Evolutionary conservation across 2,797 vertebrate species (phyloP), one percentile per base, ranked within the genome.

Genomic region (Botia almorhae): DNA sequence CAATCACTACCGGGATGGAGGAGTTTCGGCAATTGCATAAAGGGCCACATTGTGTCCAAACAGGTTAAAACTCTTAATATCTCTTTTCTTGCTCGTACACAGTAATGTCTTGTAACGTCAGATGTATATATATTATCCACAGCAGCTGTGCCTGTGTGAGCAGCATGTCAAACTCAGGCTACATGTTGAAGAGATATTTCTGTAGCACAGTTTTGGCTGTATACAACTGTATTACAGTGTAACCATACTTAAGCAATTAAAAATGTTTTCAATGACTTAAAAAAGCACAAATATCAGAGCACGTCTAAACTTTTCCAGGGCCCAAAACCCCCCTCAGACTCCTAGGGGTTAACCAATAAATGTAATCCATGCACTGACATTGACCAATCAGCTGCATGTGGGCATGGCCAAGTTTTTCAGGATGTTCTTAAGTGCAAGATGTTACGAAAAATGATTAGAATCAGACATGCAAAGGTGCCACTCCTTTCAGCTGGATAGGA

Each of bases 381-480:
- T 74, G 69, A 69, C 81, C 63, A 68, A 50, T 78, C 71, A 70
- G 21, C 56, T 65, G 58, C 17, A n/a, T 58, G 43, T 12, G 23
- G 4, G 7, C 10, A 55, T 69, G 74, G 26, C 23, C 7, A 33
- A 69, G 69, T 51, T 50, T 71, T 58, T 78, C 76, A 78, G 61
- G 55, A 70, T 68, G 61, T 56, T 46, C 64, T 68, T 74, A 67
- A 64, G 58, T 77, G 79, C 84, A 76, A 56, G 26, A 80, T 56
- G 74, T 71, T 58, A 83, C 70, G 83, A 43, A 83, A 51, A 46
- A 72, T 75, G 84, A 86, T 76, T 60, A 77, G 71, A 83, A 83
- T 88, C 85, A 85, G 78, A 81, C 70, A 87, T 64, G 39, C 36
- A 21, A 76, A 84, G 78, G 77, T 19, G 48, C 29, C 6, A 2